Evolutionary conservation across 2,888 invertebrate species (phyloP).

Genomic region (Rambutsinella grinnellia): DNA sequence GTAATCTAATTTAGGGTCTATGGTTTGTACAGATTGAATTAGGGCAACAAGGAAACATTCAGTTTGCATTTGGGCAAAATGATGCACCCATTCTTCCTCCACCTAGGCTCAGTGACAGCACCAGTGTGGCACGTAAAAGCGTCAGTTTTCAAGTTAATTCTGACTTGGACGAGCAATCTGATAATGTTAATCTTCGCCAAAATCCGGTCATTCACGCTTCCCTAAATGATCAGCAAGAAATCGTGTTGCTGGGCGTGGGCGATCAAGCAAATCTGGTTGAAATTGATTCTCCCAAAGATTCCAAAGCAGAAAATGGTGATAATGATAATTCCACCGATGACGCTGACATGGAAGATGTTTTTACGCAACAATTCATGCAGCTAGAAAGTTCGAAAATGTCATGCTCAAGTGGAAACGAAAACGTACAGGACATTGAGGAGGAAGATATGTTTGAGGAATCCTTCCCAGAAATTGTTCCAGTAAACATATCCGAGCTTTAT

Average conservation of each 20-base stretch:
- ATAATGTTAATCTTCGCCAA: background rate
- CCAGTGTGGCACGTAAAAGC: background rate
- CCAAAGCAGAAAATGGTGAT: background rate
- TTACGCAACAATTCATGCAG: conserved; percentile 1
- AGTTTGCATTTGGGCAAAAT: conserved; percentile 31
- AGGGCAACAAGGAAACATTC: conserved; percentile 34
- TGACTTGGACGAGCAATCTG: background rate
- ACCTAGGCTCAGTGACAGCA: background rate
- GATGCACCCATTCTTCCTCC: conserved; percentile 6
- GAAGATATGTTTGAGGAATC: conserved; percentile 36
- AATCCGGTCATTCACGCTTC: no score
- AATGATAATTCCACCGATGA: background rate
- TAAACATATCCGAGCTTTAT: conserved; percentile 17
- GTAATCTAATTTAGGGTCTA: no score
- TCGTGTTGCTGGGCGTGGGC: background rate
- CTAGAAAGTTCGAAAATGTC: background rate
- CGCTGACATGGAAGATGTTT: background rate
- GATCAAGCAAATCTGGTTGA: background rate
- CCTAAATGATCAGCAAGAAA: background rate
- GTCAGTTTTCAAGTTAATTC: background rate
- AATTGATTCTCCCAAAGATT: background rate
- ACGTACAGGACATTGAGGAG: background rate
- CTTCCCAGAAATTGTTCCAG: conserved; percentile 23
- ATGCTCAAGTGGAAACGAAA: background rate
- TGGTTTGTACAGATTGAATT: conserved; percentile 26